Percentiles rank a stretch among this genome's conserved stretches.
Evolutionary conservation across 2,797 vertebrate species (phyloP).

Genomic region (Orientallactaga sibirica): DNA sequence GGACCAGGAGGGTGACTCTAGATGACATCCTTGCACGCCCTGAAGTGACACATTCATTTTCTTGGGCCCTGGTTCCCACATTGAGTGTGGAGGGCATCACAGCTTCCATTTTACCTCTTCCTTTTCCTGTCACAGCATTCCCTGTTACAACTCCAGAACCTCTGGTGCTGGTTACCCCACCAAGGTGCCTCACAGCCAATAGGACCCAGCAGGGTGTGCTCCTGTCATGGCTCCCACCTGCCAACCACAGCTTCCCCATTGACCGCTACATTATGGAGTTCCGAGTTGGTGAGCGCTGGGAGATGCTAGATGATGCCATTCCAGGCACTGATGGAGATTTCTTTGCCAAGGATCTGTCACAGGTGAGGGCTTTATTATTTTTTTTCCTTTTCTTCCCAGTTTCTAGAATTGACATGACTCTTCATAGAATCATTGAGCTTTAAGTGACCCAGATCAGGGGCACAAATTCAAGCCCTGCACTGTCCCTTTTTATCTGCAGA

Average conservation of each 20-base stretch:
- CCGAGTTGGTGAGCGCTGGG: conserved; percentile 97
- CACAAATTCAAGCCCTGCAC: accelerated
- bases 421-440: background rate
- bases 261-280: conserved; percentile 99
- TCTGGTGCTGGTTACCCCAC: conserved; percentile 99
- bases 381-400: background rate
- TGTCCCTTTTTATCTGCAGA: accelerated
- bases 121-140: conserved; percentile 90
- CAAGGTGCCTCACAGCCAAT: conserved; percentile 99
- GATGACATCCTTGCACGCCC: background rate
- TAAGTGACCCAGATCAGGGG: background rate
- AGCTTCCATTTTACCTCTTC: background rate
- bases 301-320: conserved; percentile 96
- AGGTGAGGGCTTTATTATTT: conserved; percentile 88
- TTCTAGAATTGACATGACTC: background rate
- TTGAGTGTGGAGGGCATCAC: background rate
- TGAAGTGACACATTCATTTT: background rate
- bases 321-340: conserved; percentile 95
- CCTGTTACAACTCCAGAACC: conserved; percentile 99
- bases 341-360: conserved; percentile 97
- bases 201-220: conserved; percentile 99
- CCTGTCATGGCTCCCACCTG: conserved; percentile 98
- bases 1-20: background rate
- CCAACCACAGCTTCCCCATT: conserved; percentile 97
- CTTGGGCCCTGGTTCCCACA: no score